Percentiles rank a stretch among this genome's conserved stretches.
Conservation (phyloP, 2,888 invertebrate species). For the Phaedon cochleariae region DNA sequence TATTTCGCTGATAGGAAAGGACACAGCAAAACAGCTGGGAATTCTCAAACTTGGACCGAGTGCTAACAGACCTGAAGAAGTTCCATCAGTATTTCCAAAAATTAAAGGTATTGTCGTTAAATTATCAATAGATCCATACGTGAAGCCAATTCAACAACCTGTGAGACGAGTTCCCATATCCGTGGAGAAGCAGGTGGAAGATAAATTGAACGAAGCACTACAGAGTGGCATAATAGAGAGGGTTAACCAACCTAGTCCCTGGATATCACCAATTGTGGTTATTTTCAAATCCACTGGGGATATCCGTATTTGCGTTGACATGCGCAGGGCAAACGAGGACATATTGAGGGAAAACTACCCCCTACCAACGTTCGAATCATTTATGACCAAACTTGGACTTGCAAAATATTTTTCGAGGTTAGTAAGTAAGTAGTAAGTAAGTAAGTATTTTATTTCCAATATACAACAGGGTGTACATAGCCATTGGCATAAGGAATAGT, state of each 20-base stretch:
- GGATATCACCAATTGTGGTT: constrained; percentile 54
- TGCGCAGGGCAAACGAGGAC: no score
- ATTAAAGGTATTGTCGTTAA: constrained; percentile 33
- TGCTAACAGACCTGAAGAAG: constrained; percentile 17
- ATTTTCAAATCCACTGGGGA: constrained; percentile 43
- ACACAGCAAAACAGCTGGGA: constrained; percentile 36
- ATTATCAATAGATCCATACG: constrained; percentile 28
- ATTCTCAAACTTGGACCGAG: constrained; percentile 38
- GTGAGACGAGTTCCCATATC: no score
- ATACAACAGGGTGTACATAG: no score
- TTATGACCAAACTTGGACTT: constrained; percentile 44
- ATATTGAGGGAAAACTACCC: no score
- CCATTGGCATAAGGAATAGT: no score
- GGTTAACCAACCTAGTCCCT: constrained; percentile 48
- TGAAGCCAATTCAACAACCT: constrained; percentile 14
- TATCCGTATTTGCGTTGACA: no score
- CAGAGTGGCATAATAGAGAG: constrained; percentile 50
- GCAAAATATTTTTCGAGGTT: constrained; percentile 45
- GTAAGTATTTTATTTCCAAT: no score
- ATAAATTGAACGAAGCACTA: constrained; percentile 26
- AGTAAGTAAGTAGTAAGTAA: no score
- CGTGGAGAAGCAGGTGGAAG: no score
- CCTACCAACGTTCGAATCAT: constrained; percentile 43
- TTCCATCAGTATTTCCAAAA: constrained; percentile 36
- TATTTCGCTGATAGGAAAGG: constrained; percentile 37